Percentiles rank a stretch among this genome's conserved stretches.
Conservation (phyloP, 2,888 invertebrate species). For the Cactoblastis cactorum region DNA sequence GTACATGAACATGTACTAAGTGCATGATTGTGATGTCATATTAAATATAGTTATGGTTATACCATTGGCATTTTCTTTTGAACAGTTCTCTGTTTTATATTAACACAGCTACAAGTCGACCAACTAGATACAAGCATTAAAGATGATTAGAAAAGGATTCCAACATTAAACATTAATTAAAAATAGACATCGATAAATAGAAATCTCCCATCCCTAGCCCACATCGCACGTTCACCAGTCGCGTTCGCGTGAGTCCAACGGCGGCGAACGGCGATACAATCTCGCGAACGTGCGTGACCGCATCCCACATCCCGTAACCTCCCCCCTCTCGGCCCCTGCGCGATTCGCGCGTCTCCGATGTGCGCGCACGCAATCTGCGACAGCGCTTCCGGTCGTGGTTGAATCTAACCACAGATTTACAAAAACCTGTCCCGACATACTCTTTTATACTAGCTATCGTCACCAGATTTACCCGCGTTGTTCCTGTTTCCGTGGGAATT, state of each 20-base stretch:
- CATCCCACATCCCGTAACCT: slow-evolving; percentile 49
- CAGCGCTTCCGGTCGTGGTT: slow-evolving; percentile 40
- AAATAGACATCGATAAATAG: not conserved
- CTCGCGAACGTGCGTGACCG: slow-evolving; percentile 65
- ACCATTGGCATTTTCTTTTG: no score
- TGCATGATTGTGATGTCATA: no score
- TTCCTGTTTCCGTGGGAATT: no score
- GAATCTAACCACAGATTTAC: not conserved
- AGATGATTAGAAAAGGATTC: no score
- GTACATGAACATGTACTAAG: no score
- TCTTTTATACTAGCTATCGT: not conserved
- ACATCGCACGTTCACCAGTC: slow-evolving; percentile 14
- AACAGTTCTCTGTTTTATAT: no score
- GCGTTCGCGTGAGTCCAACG: slow-evolving; percentile 24
- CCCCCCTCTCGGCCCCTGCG: slow-evolving; percentile 16
- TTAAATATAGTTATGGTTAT: no score
- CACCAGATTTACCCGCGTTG: no score
- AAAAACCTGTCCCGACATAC: not conserved
- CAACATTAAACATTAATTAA: not conserved
- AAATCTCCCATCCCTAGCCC: not conserved
- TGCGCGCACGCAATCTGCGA: slow-evolving; percentile 37
- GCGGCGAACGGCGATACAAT: slow-evolving; percentile 47
- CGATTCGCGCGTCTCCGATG: slow-evolving; percentile 25
- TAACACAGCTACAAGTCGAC: no score
- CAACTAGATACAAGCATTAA: no score